Evolutionary conservation across 2,113 vertebrate species (phyloP), one percentile per base, ranked within the genome.

Genomic region (Anguilla rostrata): DNA sequence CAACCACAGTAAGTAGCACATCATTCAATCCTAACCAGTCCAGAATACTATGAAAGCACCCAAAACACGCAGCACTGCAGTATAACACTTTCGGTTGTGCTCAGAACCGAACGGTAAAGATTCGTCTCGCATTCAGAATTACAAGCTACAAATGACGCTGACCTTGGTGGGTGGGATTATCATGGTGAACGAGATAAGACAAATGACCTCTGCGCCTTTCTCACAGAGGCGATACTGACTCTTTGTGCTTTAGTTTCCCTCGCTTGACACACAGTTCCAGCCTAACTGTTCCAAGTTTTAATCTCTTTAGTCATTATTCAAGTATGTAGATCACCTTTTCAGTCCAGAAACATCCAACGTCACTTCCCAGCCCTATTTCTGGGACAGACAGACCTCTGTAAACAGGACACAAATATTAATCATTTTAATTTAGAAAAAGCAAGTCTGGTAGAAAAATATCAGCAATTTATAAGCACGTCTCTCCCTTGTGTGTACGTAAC

Each of bases 381-480:
- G 92, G 94, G 91, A 94, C 93, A 94, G 92, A 84, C 92, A 87
- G 90, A 93, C 87, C 91, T 90, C 83, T 95, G 94, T 95, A 96
- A 95, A 96, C 95, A 94, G 92, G 90, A 92, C 91, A 94, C 90
- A 92, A 94, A 75, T 43, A 93, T 88, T 80, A 87, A 89, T 92
- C 53, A 85, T 86, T 86, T 84, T 66, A 84, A 92, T 93, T 92
- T 92, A 92, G 85, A 92, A 95, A 94, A 89, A 92, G 89, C 91
- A 90, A 93, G 81, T 94, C 87, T 93, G 89, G 90, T 96, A 96
- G 88, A 96, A 96, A 96, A 96, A 96, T 96, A 96, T 90, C 89
- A 90, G 49, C 91, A 78, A 90, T 86, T 90, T 82, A 90, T 88
- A 92, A 87, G 91, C 84, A 90, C 92, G 90, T 93, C 87, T 92